Base-by-base conservation (phyloP, 2,888 invertebrate species). In the Notocelia uddmanniana region DNA sequence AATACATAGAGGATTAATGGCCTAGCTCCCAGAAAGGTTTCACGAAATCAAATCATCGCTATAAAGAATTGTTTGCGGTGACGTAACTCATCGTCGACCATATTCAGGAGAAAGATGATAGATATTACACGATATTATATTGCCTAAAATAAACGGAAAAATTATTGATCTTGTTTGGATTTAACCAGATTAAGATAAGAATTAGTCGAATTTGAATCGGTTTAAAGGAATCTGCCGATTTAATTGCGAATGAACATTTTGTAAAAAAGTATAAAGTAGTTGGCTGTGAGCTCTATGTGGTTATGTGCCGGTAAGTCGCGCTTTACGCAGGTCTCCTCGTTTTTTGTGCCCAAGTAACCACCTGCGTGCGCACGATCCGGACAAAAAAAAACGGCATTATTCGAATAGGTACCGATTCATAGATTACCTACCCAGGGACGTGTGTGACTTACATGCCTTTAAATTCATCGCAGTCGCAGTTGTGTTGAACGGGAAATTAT, bases 361-460 rank as follows among this genome's bases (percentile, higher is more conserved):
- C 92, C 92, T 92, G 92, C 92, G 76, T 81, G 66, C 87, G 90
- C 91, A 91, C 91, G 90, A 84, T 86, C 90, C 83, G 81, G 76
- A 78, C 86, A 88, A 90, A 91, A 90, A 91, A 91, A 89, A 83
- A 80, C 74, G 68, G 76, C 79, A 79, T 80, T 83, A 81, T 81
- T 81, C 83, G 79, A 78, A 81, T 78, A 79, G 74, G 81, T 80
- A 84, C 82, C 81, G 84, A 88, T 87, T 87, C 86, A 84, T 85
- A 79, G 81, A 84, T 89, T 85, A 71, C 79, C 81, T 79, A 71
- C 79, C 81, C 79, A 79, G 77, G 81, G 81, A 78, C 79, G 75
- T 81, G 78, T 81, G 77, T 74, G 52, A 81, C 79, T 80, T 68
- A 80, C 31, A 50, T 52, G 34, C 34, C 15, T 63, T 15, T 23